A percentile compares a stretch with the other conserved stretches of the same genome.
These are phyloP conservation scores for Crenuchus spilurus DNA, from an alignment of 2,797 vertebrate species.

Conservation along the genomic window DNA sequence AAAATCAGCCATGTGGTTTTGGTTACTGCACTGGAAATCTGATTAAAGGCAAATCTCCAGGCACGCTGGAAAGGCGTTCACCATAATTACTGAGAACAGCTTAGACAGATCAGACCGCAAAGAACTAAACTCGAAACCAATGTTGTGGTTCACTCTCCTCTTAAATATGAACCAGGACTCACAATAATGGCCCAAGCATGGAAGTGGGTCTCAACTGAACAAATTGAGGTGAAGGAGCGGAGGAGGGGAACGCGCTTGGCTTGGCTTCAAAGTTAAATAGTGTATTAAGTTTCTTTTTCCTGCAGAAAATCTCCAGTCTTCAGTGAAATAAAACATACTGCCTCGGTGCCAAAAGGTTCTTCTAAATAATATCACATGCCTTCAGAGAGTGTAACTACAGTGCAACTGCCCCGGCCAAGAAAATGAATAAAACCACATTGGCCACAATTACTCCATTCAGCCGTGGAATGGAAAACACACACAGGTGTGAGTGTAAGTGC, in stretches of 20 bases:
- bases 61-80: slow-evolving; percentile 58
- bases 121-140: slow-evolving; percentile 70
- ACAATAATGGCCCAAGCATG: slow-evolving; percentile 57
- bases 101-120: slow-evolving; percentile 73
- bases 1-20: slow-evolving; percentile 72
- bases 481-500: slow-evolving; percentile 57
- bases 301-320: slow-evolving; percentile 46
- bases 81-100: slow-evolving; percentile 67
- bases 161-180: slow-evolving; percentile 63
- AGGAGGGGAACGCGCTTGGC: slow-evolving; percentile 51
- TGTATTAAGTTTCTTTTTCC: slow-evolving; percentile 62
- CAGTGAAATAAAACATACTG: slow-evolving; percentile 50
- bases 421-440: slow-evolving; percentile 45
- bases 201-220: slow-evolving; percentile 61
- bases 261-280: slow-evolving; percentile 59
- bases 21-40: slow-evolving; percentile 66
- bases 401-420: slow-evolving; percentile 51
- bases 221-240: slow-evolving; percentile 59
- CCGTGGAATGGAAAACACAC: slow-evolving; percentile 39
- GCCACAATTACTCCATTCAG: slow-evolving; percentile 48
- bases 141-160: slow-evolving; percentile 68
- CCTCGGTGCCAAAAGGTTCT: slow-evolving; percentile 46
- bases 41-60: slow-evolving; percentile 70
- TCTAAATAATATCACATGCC: slow-evolving; percentile 39
- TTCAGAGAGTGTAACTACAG: slow-evolving; percentile 44